These are phyloP conservation scores for Chrysolina haemoptera DNA, from an alignment of 2,888 invertebrate species.

Conservation along the genomic window DNA sequence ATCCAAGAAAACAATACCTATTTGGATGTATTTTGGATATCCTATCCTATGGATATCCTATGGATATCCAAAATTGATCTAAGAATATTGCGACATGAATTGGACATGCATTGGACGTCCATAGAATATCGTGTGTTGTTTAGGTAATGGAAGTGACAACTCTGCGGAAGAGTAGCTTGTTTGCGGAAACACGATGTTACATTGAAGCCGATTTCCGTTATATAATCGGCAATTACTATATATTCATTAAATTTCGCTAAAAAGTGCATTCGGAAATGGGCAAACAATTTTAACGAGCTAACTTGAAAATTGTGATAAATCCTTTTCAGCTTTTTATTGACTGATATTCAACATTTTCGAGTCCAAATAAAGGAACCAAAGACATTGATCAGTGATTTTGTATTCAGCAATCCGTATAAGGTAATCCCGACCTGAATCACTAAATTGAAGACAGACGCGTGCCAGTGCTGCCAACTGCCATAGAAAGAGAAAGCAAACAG, in stretches of 20 bases:
- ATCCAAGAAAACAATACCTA: too few relatives aligned
- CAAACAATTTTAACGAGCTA: constrained; percentile 28
- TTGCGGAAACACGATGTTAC: background rate
- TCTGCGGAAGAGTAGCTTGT: constrained; percentile 5
- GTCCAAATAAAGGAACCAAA: constrained; percentile 26
- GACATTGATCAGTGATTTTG: constrained; percentile 29
- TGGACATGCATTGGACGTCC: too few relatives aligned
- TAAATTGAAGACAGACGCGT: constrained; percentile 58
- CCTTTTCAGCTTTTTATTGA: constrained; percentile 27
- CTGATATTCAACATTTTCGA: constrained; percentile 25
- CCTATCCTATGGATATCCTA: too few relatives aligned
- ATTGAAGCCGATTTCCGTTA: background rate
- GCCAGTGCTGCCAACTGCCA: constrained; percentile 63
- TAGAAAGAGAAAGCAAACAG: constrained; percentile 63
- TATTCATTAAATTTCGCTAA: background rate
- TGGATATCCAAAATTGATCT: too few relatives aligned
- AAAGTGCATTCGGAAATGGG: constrained; percentile 8
- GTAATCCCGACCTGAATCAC: constrained; percentile 35
- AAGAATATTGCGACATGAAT: too few relatives aligned
- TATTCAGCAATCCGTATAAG: constrained; percentile 36
- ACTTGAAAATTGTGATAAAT: constrained; percentile 27
- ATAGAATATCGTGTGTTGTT: too few relatives aligned
- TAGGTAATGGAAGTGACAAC: background rate
- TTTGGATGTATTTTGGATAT: too few relatives aligned
- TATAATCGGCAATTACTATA: constrained; percentile 6